Conservation (phyloP, 2,113 vertebrate species). For the Coryphaenoides rupestris region DNA sequence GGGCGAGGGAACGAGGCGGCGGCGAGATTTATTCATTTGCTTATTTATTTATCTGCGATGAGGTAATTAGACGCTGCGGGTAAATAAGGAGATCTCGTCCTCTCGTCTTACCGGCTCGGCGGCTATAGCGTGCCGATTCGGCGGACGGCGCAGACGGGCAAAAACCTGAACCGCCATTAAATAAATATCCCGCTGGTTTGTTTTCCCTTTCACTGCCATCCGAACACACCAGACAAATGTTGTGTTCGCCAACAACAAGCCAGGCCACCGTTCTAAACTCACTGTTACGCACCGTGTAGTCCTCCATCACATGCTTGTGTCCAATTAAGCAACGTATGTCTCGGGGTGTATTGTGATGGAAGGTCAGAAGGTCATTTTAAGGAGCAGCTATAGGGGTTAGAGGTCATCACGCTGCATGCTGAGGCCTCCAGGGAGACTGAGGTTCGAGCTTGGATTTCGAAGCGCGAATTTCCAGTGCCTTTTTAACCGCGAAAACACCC, state of each 20-base stretch:
- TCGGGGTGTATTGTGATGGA: background rate
- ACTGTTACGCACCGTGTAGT: too few relatives aligned
- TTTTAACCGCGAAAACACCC: too few relatives aligned
- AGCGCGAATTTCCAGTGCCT: too few relatives aligned
- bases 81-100: constrained; percentile 44
- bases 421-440: too few relatives aligned
- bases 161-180: constrained; percentile 46
- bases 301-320: too few relatives aligned
- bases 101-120: constrained; percentile 48
- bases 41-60: constrained; percentile 13
- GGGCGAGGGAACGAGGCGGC: constrained; percentile 34
- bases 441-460: too few relatives aligned
- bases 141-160: background rate
- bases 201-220: constrained; percentile 30
- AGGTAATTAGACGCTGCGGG: constrained; percentile 57
- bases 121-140: constrained; percentile 7
- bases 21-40: constrained; percentile 12
- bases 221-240: constrained; percentile 27
- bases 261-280: background rate
- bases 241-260: background rate
- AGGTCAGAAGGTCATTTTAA: background rate
- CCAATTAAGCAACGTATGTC: background rate
- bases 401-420: background rate
- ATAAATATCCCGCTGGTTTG: constrained; percentile 47
- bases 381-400: too few relatives aligned